Evolutionary conservation across 2,113 vertebrate species (phyloP), one percentile per base, ranked within the genome.

Genomic region (Chelonoidis abingdonii): DNA sequence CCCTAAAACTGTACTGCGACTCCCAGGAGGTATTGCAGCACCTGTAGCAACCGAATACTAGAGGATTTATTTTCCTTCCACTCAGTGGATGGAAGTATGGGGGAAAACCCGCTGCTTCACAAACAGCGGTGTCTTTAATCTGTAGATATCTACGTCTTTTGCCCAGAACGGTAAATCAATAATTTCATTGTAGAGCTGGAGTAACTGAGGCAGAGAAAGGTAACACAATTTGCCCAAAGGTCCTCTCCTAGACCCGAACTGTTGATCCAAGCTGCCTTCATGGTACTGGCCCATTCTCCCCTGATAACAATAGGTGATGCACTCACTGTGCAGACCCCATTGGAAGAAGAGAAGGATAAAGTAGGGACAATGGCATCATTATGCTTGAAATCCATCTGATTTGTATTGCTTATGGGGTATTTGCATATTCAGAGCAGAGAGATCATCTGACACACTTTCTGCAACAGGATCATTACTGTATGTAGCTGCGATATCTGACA

Each of bases 391-490:
- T 38, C 35, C n/a, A 72, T 17, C 92, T 72, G 65, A 56, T 80
- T 16, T 19, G 0, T 47, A n/a, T 41, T 93, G 78, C 25, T 91
- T 53, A 54, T 0, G 0, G 69, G 83, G 10, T 50, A n/a, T 89
- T 89, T 59, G 38, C 57, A 31, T 31, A 1, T 21, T 80, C 54
- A 35, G 86, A 85, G 38, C 3, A 50, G n/a, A 44, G 79, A 4
- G 38, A 6, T 78, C 47, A 7, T 17, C 81, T 83, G 72, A 80
- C 11, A 47, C 2, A 86, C 21, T 57, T 94, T 65, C 85, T 35
- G 49, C 80, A 29, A 78, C 78, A n/a, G 22, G 81, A 3, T 27
- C 35, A 0, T 44, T 84, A 62, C 41, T 0, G 0, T 2, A 0
- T 3, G 2, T 38, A 56, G 83, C 69, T 7, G 19, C 7, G 4